A percentile compares a stretch with the other conserved stretches of the same genome.
These are phyloP conservation scores for Xyrichtys novacula DNA, from an alignment of 2,797 vertebrate genomes.

Conservation along the genomic window DNA sequence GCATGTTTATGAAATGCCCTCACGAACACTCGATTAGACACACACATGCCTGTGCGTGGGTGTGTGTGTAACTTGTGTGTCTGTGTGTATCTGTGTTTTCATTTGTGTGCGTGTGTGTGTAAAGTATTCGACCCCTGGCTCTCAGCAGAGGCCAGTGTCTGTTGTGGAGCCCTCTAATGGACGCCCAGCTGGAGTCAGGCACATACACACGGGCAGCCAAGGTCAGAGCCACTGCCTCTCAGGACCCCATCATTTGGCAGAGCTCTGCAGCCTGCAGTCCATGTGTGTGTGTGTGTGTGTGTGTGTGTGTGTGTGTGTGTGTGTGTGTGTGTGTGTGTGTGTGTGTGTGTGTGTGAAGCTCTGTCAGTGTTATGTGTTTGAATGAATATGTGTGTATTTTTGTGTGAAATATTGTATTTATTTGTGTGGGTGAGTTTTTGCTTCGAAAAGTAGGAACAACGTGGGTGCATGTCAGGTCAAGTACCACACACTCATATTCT, in stretches of 20 bases:
- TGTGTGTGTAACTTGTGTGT: slow-evolving; percentile 23
- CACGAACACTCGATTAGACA: slow-evolving; percentile 45
- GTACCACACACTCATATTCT: background rate
- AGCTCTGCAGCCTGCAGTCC: slow-evolving; percentile 59
- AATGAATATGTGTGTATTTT: background rate
- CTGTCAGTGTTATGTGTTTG: background rate
- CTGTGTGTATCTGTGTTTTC: slow-evolving; percentile 30
- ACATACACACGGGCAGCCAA: slow-evolving; percentile 83
- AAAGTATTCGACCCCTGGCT: slow-evolving; percentile 75
- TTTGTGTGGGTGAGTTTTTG: background rate
- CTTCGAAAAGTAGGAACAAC: slow-evolving; percentile 8
- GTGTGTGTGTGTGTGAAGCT: slow-evolving; percentile 24
- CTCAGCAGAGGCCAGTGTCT: slow-evolving; percentile 80
- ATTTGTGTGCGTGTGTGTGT: slow-evolving; percentile 50
- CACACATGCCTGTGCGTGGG: slow-evolving; percentile 25
- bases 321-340: background rate
- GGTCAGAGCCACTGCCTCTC: slow-evolving; percentile 75
- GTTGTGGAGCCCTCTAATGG: slow-evolving; percentile 84
- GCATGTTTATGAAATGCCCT: slow-evolving; percentile 47
- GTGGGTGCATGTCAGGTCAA: background rate
- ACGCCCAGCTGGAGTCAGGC: slow-evolving; percentile 81
- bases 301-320: background rate
- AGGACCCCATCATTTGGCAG: slow-evolving; percentile 80
- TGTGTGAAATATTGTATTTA: background rate
- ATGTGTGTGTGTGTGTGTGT: slow-evolving; percentile 12